These are phyloP conservation scores for Leucania comma DNA, from an alignment of 2,888 invertebrate species.

Conservation along the genomic window DNA sequence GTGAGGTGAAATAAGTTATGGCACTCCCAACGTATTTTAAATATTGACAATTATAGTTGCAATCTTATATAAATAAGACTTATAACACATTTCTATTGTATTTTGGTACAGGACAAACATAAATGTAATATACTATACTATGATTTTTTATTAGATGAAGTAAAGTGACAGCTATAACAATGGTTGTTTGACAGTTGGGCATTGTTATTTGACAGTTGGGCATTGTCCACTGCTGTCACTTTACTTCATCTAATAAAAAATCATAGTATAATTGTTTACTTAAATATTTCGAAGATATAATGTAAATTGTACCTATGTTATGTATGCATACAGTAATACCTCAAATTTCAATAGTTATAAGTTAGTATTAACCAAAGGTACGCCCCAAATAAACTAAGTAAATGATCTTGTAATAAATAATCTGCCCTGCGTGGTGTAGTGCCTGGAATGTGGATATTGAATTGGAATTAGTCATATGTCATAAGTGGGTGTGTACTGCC, in stretches of 20 bases:
- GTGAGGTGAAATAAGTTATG: slow-evolving; percentile 32
- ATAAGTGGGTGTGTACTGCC: too few species aligned
- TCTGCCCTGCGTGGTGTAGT: not conserved
- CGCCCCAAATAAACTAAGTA: slow-evolving; percentile 45
- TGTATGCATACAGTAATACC: slow-evolving; percentile 47
- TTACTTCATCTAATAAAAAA: too few species aligned
- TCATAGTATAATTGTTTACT: slow-evolving; percentile 15
- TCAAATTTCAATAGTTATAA: slow-evolving; percentile 8
- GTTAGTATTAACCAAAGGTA: slow-evolving; percentile 31
- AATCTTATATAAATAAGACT: slow-evolving; percentile 41
- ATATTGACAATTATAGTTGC: slow-evolving; percentile 31
- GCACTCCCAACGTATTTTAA: slow-evolving; percentile 53
- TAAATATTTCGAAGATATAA: slow-evolving; percentile 6
- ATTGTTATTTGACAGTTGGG: too few species aligned
- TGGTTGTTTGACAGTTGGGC: too few species aligned
- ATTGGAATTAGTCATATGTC: too few species aligned
- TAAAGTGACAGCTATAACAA: too few species aligned
- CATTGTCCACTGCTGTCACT: too few species aligned
- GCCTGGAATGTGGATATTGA: not conserved
- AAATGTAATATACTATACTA: slow-evolving; percentile 13
- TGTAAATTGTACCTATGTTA: slow-evolving; percentile 14
- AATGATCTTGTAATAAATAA: not conserved
- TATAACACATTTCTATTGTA: slow-evolving; percentile 19
- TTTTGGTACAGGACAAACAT: slow-evolving; percentile 39
- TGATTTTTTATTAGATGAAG: too few species aligned